Conservation (phyloP, 2,888 invertebrate species). For the Xylota segnis region DNA sequence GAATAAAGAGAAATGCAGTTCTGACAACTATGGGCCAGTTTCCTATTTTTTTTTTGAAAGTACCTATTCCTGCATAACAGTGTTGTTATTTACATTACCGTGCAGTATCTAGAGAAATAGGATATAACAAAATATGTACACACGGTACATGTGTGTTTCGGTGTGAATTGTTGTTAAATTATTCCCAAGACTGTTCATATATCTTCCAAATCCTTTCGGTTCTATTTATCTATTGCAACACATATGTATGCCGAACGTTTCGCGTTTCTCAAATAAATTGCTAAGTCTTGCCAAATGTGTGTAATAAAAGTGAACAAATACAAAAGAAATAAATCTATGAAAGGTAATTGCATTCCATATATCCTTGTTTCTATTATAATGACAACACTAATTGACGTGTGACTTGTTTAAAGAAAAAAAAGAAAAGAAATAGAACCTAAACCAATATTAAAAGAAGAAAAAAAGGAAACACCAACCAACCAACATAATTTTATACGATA, state of each 20-base stretch:
- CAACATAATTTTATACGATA: conserved; percentile 65
- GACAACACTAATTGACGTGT: conserved; percentile 65
- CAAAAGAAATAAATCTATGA: conserved; percentile 44
- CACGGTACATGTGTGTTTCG: conserved; percentile 28
- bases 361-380: conserved; percentile 17
- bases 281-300: conserved; percentile 62
- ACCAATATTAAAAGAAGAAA: not conserved
- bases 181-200: conserved; percentile 38
- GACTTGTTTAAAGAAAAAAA: conserved; percentile 31
- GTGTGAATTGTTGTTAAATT: conserved; percentile 67
- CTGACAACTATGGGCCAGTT: conserved; percentile 58
- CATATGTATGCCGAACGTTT: conserved; percentile 14
- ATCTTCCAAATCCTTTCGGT: conserved; percentile 44
- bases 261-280: conserved; percentile 32
- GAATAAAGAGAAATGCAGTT: conserved; percentile 74
- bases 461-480: conserved; percentile 32
- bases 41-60: conserved; percentile 49
- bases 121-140: conserved; percentile 43
- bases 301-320: conserved; percentile 54
- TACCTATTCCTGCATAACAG: conserved; percentile 70
- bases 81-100: conserved; percentile 75
- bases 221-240: not conserved
- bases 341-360: conserved; percentile 59
- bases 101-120: conserved; percentile 46
- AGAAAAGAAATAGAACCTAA: conserved; percentile 10